Evolutionary conservation across 2,113 vertebrate genomes (phyloP).

Genomic region (Balaenoptera acutorostrata): DNA sequence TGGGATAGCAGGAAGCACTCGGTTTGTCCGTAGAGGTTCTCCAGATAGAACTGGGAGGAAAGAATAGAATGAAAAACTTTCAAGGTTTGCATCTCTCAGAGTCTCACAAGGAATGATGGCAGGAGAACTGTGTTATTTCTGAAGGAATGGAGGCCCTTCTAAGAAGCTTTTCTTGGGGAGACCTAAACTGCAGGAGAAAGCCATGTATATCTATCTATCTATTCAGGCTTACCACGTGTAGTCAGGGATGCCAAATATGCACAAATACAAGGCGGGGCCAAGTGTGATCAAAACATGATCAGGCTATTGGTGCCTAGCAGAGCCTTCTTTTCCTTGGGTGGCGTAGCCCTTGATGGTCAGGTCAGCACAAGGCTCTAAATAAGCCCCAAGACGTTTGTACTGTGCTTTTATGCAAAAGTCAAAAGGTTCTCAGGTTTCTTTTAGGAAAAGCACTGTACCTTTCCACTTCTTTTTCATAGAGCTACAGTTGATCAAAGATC

Average conservation of each 20-base stretch:
- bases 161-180: constrained; percentile 61
- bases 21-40: constrained; percentile 80
- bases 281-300: background rate
- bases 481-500: background rate
- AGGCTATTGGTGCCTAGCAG: background rate
- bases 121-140: constrained; percentile 63
- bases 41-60: constrained; percentile 78
- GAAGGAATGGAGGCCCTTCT: constrained; percentile 32
- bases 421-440: background rate
- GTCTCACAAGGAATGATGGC: constrained; percentile 52
- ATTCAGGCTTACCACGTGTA: background rate
- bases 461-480: background rate
- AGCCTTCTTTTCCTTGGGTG: background rate
- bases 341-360: background rate
- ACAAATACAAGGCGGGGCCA: background rate
- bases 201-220: background rate
- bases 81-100: constrained; percentile 60
- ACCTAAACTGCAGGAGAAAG: constrained; percentile 69
- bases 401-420: background rate
- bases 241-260: background rate
- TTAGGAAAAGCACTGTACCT: background rate
- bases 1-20: constrained; percentile 87
- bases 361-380: background rate
- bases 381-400: background rate
- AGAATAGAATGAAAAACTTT: constrained; percentile 75